Evolutionary conservation across 2,113 vertebrate genomes (phyloP).

Genomic region (Percina caprodes): DNA sequence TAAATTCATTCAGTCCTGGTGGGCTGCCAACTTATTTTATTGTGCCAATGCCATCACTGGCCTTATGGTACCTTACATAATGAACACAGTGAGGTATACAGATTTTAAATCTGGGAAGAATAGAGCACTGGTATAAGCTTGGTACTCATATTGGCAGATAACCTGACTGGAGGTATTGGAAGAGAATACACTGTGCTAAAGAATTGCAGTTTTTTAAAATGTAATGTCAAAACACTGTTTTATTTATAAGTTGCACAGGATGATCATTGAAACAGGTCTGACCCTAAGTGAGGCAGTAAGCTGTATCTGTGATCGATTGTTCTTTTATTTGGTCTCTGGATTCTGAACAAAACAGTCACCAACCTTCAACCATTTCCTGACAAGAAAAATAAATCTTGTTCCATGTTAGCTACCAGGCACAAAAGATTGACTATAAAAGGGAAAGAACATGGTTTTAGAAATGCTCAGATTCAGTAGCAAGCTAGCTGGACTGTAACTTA

Average conservation of each 20-base stretch:
- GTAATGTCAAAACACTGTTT: neutral
- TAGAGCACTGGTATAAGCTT: neutral
- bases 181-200: neutral
- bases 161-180: neutral
- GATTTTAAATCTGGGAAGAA: neutral
- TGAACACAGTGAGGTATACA: neutral
- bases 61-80: neutral
- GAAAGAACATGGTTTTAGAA: slow-evolving; percentile 68
- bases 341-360: slow-evolving; percentile 32
- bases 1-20: neutral
- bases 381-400: slow-evolving; percentile 46
- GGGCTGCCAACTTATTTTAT: neutral
- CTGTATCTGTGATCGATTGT: neutral
- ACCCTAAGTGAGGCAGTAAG: neutral
- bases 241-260: neutral
- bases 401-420: slow-evolving; percentile 54
- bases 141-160: neutral
- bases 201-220: neutral
- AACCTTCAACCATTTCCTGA: slow-evolving; percentile 40
- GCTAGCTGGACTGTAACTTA: slow-evolving; percentile 80
- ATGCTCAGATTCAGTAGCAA: slow-evolving; percentile 57
- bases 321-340: slow-evolving; percentile 15
- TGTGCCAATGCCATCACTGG: neutral
- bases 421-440: slow-evolving; percentile 55
- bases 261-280: neutral